Evolutionary conservation across 2,797 vertebrate species (phyloP).

Genomic region (Manis pentadactyla): DNA sequence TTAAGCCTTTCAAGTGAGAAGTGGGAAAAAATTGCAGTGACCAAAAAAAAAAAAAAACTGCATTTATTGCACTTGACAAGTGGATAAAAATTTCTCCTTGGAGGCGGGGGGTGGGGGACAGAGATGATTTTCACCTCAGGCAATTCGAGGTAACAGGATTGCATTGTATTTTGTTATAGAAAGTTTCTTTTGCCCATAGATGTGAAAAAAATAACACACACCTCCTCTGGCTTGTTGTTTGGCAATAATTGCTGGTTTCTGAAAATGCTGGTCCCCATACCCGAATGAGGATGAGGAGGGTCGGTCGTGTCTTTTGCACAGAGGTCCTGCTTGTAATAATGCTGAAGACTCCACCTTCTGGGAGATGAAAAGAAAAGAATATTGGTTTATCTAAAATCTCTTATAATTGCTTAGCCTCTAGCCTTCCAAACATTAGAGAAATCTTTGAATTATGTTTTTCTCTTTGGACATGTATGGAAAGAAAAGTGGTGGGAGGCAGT

Average conservation of each 20-base stretch:
- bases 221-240: background rate
- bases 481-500: background rate
- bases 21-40: background rate
- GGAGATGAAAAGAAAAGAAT: background rate
- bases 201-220: background rate
- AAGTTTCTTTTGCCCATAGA: background rate
- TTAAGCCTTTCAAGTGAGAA: constrained; percentile 10
- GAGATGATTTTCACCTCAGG: background rate
- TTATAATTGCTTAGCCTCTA: constrained; percentile 37
- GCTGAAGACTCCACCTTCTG: background rate
- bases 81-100: background rate
- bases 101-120: fast-evolving
- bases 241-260: background rate
- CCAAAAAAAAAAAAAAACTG: background rate
- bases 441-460: background rate
- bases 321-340: background rate
- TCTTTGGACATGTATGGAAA: background rate
- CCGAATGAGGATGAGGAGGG: background rate
- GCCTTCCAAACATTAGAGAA: background rate
- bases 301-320: background rate
- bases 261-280: background rate
- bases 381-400: background rate
- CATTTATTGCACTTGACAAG: background rate
- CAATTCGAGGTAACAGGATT: background rate
- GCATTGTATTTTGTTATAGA: background rate